Evolutionary conservation across 2,113 vertebrate species (phyloP), one percentile per base, ranked within the genome.

Genomic region (Centropristis striata): DNA sequence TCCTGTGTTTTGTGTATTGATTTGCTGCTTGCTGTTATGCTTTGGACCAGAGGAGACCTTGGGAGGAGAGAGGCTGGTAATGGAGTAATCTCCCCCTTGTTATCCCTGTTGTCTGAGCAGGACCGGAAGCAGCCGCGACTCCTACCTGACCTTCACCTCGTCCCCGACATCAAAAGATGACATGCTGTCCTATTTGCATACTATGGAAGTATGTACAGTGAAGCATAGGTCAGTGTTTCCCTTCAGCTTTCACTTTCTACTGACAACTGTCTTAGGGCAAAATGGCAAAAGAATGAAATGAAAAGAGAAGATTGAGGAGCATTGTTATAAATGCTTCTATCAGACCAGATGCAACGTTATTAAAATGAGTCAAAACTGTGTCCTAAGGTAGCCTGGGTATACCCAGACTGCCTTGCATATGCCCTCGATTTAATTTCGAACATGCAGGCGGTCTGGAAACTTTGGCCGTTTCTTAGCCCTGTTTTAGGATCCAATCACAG

Each of bases 1-100:
- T 91, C 84, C 84, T 73, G 71, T 83, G 80, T 91, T 93, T 91
- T 89, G 78, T 60, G 51, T 87, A 94, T 93, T 18, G 91, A 94
- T 93, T 91, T 88, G 69, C 88, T 80, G 88, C 88, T 80, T 81
- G 75, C 83, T 81, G 83, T 80, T 75, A 75, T 63, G 73, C 51
- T 47, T 28, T 11, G 28, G 78, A 80, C 77, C 71, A 80, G 83
- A 88, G 83, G 47, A 58, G 80, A 84, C 86, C 81, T 86, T 87
- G 87, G 90, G 75, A 79, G 46, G 49, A 80, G 53, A 50, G 9
- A 39, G 63, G 67, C 42, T 14, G 0, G 46, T 88, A 91, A 89
- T 89, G 78, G 80, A 91, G 88, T 86, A 72, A 14, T 91, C 82
- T 89, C 67, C 55, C 23, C 51, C 86, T 84, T 9, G 59, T 91